A percentile compares a stretch with the other conserved stretches of the same genome.
phyloP scores from a whole-genome alignment of 2,888 invertebrate species.

The Saturnia japonica region DNA sequence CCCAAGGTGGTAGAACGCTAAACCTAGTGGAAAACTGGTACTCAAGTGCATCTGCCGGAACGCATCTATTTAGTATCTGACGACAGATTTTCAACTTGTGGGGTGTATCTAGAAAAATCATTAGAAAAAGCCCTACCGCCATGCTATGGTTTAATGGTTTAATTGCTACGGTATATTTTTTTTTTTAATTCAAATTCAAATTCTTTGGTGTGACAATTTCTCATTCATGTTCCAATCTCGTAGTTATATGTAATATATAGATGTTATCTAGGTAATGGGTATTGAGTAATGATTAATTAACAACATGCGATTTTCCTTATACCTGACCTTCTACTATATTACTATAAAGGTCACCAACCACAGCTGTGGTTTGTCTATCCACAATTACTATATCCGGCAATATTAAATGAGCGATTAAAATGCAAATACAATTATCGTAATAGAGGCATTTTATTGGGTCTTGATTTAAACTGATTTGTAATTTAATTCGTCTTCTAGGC shows the following conservation, averaged over 20 bases:
- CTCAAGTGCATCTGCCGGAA: no score
- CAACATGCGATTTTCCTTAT: neutral
- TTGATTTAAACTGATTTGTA: neutral
- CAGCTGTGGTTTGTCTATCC: neutral
- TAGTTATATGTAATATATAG: neutral
- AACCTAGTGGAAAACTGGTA: no score
- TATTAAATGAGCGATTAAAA: neutral
- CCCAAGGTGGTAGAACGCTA: no score
- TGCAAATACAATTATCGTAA: neutral
- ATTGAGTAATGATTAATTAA: constrained; percentile 6
- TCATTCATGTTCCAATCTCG: neutral
- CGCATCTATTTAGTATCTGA: no score
- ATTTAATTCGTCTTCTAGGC: neutral
- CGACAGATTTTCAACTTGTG: no score
- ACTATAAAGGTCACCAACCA: neutral
- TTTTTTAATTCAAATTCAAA: no score
- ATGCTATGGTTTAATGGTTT: no score
- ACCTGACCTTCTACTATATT: neutral
- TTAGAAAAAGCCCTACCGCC: no score
- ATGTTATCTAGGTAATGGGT: neutral
- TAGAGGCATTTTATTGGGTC: neutral
- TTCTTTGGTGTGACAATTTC: neutral
- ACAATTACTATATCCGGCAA: neutral
- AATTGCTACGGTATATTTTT: no score
- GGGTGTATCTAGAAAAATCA: no score